Base-by-base conservation (phyloP, 2,888 invertebrate species). In the Papilio elwesi region DNA sequence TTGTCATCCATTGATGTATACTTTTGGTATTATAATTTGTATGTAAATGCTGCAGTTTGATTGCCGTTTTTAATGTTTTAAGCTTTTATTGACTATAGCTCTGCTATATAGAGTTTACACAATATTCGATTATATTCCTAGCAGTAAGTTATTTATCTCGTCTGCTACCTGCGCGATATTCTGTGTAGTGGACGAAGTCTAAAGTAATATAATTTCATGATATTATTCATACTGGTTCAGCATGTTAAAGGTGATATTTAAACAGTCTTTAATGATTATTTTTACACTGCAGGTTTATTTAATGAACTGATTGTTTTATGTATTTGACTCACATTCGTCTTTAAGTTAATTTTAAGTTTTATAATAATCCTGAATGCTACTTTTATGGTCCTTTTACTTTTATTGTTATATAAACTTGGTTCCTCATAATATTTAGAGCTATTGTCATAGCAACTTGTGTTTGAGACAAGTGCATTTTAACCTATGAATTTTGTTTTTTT, bases 381-480 rank as follows among this genome's bases (percentile, higher is more conserved):
- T 76, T 78, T 79, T 83, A 78, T 81, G 78, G 81, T 83, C 81
- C 80, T 80, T 73, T 77, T 77, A 69, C 69, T 75, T 69, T 78
- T 78, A 79, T 79, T 81, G 81, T 80, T 80, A 79, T 78, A 77
- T 71, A 77, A 43, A 78, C 75, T 81, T 81, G 77, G 83, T 83
- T 83, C 83, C 83, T 83, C 79, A 77, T 78, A 79, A 76, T 75
- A 75, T 64, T 74, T 77, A 78, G 73, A 65, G 53, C 62, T 66
- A 70, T 49, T 59, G 57, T 69, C 11, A 47, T 67, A 66, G 70
- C 66, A 70, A 74, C 77, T 78, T 77, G 62, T 75, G 68, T 78
- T 75, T 76, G 76, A 75, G 77, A 76, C 78, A 83, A 80, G 49
- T 87, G 92, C 90, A 91, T 92, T 91, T 89, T 84, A 83, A 77